phyloP scores from a whole-genome alignment of 2,113 vertebrate genomes.

The Amblyornis subalaris region DNA sequence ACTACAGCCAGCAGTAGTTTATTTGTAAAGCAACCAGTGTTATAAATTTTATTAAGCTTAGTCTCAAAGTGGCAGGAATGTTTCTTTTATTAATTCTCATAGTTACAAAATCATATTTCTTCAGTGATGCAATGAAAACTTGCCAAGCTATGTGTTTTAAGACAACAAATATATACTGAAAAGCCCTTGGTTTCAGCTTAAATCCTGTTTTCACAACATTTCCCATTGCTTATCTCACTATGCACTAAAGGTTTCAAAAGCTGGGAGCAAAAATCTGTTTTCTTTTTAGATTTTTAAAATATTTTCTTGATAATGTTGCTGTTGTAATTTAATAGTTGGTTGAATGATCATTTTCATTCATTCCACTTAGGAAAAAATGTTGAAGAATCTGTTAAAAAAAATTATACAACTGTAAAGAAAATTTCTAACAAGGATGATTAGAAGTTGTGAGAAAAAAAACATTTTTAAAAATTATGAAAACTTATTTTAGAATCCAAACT shows the following conservation, averaged over 20 bases:
- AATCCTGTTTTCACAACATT: background rate
- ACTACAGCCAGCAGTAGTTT: background rate
- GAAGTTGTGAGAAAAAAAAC: background rate
- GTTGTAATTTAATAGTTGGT: background rate
- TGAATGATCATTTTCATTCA: background rate
- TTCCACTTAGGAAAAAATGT: background rate
- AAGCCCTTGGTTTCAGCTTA: background rate
- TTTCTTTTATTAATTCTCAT: background rate
- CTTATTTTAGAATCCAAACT: background rate
- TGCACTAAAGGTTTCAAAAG: background rate
- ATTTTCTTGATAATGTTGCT: background rate
- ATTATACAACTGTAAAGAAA: background rate
- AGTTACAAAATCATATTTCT: background rate
- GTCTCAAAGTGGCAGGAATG: background rate
- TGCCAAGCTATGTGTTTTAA: background rate
- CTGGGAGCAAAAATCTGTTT: background rate
- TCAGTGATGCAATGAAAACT: background rate
- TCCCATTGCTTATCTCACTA: background rate
- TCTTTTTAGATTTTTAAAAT: background rate
- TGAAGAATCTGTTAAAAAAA: background rate
- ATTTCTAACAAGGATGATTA: background rate
- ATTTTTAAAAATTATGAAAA: background rate
- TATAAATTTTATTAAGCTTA: background rate
- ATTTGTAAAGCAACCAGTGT: background rate
- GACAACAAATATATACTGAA: background rate